Evolutionary conservation across 2,888 invertebrate species (phyloP).

Genomic region (Rugalucina vietnamica): DNA sequence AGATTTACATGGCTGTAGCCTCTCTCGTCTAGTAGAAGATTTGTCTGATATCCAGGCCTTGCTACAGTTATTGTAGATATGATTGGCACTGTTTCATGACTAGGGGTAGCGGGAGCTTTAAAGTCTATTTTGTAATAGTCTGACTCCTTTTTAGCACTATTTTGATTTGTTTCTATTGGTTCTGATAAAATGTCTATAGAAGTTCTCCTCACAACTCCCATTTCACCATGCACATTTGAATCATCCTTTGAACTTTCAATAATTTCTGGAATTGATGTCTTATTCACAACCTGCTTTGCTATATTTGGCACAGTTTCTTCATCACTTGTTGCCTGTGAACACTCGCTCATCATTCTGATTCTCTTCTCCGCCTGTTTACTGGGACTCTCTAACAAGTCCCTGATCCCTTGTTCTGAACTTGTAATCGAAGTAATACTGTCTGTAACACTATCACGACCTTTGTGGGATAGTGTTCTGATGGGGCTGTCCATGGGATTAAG

Average conservation of each 20-base stretch:
- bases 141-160: slow-evolving; percentile 20
- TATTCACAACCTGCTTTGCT: background rate
- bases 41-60: slow-evolving; percentile 51
- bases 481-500: background rate
- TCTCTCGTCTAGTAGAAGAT: slow-evolving; percentile 56
- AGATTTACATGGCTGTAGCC: slow-evolving; percentile 67
- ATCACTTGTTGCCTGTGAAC: slow-evolving; percentile 14
- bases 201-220: background rate
- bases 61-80: slow-evolving; percentile 58
- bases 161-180: slow-evolving; percentile 1
- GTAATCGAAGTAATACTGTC: slow-evolving; percentile 25
- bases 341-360: slow-evolving; percentile 6
- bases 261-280: background rate
- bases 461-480: slow-evolving; percentile 24
- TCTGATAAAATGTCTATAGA: slow-evolving; percentile 32
- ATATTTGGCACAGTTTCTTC: background rate
- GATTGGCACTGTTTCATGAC: slow-evolving; percentile 32
- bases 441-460: slow-evolving; percentile 3
- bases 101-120: background rate
- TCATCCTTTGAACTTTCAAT: background rate
- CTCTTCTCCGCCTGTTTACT: slow-evolving; percentile 10
- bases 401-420: slow-evolving; percentile 45
- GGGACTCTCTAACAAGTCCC: slow-evolving; percentile 48
- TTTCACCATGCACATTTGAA: background rate
- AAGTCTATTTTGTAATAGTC: slow-evolving; percentile 47